These are phyloP conservation scores for Petrocephalus sullivani DNA, from an alignment of 2,797 vertebrate species.

Conservation along the genomic window DNA sequence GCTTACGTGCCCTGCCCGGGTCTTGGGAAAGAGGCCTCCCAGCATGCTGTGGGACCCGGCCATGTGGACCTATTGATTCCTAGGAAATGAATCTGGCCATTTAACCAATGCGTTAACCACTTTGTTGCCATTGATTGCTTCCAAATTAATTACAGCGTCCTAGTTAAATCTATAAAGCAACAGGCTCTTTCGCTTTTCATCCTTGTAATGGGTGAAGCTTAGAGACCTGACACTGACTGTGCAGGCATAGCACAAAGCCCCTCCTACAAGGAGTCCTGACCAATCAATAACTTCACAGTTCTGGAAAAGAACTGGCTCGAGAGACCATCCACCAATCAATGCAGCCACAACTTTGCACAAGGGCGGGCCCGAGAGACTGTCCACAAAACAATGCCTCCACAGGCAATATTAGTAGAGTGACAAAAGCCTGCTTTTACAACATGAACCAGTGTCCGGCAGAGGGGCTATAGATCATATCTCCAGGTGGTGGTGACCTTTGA, in stretches of 20 bases:
- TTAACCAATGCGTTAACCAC: constrained; percentile 17
- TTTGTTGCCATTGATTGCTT: constrained; percentile 21
- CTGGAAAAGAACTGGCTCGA: neutral
- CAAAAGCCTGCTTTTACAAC: constrained; percentile 18
- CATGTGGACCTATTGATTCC: constrained; percentile 13
- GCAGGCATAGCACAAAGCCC: neutral
- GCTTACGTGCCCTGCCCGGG: neutral
- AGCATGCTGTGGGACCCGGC: neutral
- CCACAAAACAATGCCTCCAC: constrained; percentile 2
- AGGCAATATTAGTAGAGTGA: constrained; percentile 17
- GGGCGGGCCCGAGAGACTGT: constrained; percentile 8
- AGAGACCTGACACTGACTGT: constrained; percentile 4
- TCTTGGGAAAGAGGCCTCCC: neutral
- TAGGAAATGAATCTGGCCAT: constrained; percentile 10
- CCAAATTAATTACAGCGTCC: constrained; percentile 19
- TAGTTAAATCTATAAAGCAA: constrained; percentile 17
- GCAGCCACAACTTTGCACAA: neutral
- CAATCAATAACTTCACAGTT: neutral
- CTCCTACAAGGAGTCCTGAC: neutral
- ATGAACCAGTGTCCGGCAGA: constrained; percentile 18
- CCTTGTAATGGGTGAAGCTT: constrained; percentile 17
- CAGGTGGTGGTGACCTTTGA: constrained; percentile 56
- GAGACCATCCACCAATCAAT: constrained; percentile 13
- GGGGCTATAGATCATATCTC: constrained; percentile 49
- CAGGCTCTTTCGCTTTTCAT: neutral